phyloP scores from a whole-genome alignment of 2,797 vertebrate genomes.

The Sardinella longiceps region DNA sequence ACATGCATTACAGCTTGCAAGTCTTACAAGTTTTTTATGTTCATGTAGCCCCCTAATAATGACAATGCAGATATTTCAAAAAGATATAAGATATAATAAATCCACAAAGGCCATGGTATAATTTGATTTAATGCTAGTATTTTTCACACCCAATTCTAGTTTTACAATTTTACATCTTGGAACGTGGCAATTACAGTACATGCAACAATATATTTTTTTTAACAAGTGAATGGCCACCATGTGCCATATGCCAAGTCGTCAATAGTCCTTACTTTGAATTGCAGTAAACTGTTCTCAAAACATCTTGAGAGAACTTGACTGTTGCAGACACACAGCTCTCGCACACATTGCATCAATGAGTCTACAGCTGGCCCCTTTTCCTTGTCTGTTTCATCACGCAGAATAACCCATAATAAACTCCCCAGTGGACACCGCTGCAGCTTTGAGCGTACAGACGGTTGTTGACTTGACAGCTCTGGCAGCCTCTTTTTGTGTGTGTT shows the following conservation, averaged over 20 bases:
- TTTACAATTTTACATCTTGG: not conserved
- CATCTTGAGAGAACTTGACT: constrained; percentile 7
- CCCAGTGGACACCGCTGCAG: constrained; percentile 36
- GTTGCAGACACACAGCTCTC: constrained; percentile 32
- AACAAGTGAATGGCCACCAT: not conserved
- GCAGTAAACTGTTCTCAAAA: not conserved
- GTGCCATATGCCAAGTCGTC: not conserved
- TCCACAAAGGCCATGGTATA: no score
- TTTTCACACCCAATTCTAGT: not conserved
- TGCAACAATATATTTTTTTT: not conserved
- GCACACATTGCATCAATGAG: constrained; percentile 43
- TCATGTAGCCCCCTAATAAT: not conserved
- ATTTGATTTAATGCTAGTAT: not conserved
- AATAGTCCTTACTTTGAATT: constrained; percentile 1
- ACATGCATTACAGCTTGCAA: not conserved
- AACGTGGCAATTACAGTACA: not conserved
- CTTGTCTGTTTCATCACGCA: constrained; percentile 42
- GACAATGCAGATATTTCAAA: not conserved
- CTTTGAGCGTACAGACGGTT: constrained; percentile 35
- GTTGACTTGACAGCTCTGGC: constrained; percentile 40
- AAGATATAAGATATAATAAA: not conserved
- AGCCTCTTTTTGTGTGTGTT: not conserved
- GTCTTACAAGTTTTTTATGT: constrained; percentile 2
- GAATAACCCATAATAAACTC: constrained; percentile 50
- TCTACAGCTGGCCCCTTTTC: constrained; percentile 57